phyloP scores from a whole-genome alignment of 2,113 vertebrate species.

The Micromys minutus region DNA sequence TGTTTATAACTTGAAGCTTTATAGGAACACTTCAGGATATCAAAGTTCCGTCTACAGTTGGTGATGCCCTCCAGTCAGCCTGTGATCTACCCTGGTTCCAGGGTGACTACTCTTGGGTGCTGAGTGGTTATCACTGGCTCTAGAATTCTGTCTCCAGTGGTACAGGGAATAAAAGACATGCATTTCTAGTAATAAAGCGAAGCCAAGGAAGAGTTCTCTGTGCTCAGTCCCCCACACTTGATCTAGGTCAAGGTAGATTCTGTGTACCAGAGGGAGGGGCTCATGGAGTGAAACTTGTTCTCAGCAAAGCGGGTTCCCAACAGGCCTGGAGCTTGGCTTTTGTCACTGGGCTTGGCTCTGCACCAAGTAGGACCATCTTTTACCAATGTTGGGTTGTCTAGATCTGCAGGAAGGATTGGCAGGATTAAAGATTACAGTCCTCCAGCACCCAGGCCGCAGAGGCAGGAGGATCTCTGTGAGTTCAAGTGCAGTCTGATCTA shows the following conservation, averaged over 20 bases:
- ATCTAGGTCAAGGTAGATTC: neutral
- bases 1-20: neutral
- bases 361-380: neutral
- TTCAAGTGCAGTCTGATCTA: neutral
- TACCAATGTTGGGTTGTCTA: neutral
- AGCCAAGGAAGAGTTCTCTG: neutral
- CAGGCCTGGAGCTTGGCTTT: conserved; percentile 10
- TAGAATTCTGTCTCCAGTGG: neutral
- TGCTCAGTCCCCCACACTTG: neutral
- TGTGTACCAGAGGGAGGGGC: too few species aligned
- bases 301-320: conserved; percentile 13
- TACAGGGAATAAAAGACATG: neutral
- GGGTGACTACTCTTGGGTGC: neutral
- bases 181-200: neutral
- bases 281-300: neutral
- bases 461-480: neutral
- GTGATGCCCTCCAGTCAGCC: neutral
- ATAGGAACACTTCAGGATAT: neutral
- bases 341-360: neutral
- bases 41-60: neutral
- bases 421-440: neutral
- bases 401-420: neutral
- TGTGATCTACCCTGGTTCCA: neutral
- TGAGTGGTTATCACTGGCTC: neutral
- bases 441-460: neutral